Conservation (phyloP, 2,797 vertebrate genomes). For the Cossypha polioptera region DNA sequence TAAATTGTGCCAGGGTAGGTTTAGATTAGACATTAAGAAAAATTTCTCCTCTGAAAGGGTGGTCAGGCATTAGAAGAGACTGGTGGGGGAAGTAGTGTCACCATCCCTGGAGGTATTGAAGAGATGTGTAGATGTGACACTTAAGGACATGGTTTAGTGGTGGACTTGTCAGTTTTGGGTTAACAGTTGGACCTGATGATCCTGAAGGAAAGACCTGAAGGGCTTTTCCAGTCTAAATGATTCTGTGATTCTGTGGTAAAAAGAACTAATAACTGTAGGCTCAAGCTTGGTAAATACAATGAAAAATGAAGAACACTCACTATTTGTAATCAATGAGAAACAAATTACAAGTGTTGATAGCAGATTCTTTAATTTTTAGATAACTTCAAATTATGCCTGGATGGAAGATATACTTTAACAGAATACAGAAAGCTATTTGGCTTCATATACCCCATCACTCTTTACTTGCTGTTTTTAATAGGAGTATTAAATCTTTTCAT, state of each 20-base stretch:
- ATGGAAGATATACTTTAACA: not conserved
- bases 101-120: not conserved
- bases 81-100: not conserved
- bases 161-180: no score
- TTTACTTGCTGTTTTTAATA: slow-evolving; percentile 24
- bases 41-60: not conserved
- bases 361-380: not conserved
- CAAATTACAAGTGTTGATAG: not conserved
- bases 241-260: not conserved
- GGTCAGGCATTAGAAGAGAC: not conserved
- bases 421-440: not conserved
- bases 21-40: not conserved
- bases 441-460: not conserved
- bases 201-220: not conserved
- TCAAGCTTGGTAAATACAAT: slow-evolving; percentile 9
- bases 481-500: not conserved
- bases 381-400: not conserved
- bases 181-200: not conserved
- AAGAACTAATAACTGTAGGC: not conserved
- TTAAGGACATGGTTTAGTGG: not conserved
- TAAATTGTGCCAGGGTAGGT: not conserved
- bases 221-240: not conserved
- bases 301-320: slow-evolving; percentile 5
- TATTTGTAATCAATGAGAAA: slow-evolving; percentile 38
- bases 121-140: not conserved